Percentiles rank a stretch among this genome's conserved stretches.
Conservation (phyloP, 2,113 vertebrate species). For the Pelvicachromis taeniatus region DNA sequence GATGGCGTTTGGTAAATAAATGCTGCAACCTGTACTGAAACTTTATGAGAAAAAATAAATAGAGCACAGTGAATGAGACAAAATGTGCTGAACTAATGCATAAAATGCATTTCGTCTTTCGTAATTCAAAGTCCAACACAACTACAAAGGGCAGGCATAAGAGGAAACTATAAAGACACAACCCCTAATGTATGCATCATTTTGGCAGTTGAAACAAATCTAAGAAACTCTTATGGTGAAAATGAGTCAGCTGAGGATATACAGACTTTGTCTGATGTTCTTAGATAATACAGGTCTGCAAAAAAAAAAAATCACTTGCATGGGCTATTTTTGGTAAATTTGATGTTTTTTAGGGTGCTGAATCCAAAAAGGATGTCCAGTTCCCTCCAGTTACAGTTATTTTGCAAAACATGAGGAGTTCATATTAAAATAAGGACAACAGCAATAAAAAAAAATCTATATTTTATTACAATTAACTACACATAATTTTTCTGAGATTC, state of each 20-base stretch:
- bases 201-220: not conserved
- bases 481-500: too few species aligned
- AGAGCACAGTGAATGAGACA: not conserved
- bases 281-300: not conserved
- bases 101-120: not conserved
- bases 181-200: not conserved
- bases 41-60: not conserved
- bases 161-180: not conserved
- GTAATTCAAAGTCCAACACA: not conserved
- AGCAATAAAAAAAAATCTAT: too few species aligned
- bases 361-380: too few species aligned
- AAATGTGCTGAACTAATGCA: not conserved
- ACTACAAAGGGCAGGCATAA: not conserved
- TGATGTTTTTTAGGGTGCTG: too few species aligned
- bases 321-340: too few species aligned
- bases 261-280: not conserved
- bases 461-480: too few species aligned
- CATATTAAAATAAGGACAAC: too few species aligned
- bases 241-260: not conserved
- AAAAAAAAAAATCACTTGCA: too few species aligned
- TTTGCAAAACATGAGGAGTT: too few species aligned
- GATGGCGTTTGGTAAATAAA: not conserved
- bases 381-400: too few species aligned
- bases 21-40: not conserved
- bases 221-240: not conserved